Evolutionary conservation across 1,140 invertebrate species (phyloP).

Genomic region (Lutraria rhynchaena): DNA sequence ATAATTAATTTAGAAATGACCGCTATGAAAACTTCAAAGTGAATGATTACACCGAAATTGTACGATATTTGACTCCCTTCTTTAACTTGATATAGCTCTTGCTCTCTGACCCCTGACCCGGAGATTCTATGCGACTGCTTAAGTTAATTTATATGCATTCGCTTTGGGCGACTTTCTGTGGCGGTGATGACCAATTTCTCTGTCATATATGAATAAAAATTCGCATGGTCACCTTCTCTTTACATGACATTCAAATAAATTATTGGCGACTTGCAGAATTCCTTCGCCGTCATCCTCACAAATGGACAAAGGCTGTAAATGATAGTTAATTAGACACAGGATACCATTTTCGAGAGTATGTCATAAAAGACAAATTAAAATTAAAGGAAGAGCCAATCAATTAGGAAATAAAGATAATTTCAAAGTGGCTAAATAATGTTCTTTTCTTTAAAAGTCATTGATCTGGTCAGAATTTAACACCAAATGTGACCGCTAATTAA

Average conservation of each 20-base stretch:
- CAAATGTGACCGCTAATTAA: conserved; percentile 25
- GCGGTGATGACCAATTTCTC: no score
- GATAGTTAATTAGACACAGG: not conserved
- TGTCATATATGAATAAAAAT: not conserved
- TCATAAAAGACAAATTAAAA: conserved; percentile 22
- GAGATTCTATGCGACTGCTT: no score
- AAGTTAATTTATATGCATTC: no score
- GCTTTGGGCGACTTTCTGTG: no score
- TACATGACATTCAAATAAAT: conserved; percentile 1
- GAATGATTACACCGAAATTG: no score
- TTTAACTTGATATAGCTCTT: no score
- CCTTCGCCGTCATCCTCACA: not conserved
- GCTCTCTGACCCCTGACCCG: no score
- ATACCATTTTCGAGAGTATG: not conserved
- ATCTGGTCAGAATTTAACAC: conserved; percentile 12
- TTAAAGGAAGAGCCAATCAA: conserved; percentile 27
- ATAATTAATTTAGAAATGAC: no score
- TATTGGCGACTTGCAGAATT: conserved; percentile 5
- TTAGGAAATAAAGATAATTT: conserved; percentile 38
- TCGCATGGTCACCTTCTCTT: not conserved
- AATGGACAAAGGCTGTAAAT: not conserved
- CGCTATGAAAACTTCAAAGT: no score
- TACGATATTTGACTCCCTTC: no score
- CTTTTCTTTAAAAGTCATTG: conserved; percentile 24
- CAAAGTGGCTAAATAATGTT: not conserved